Percentiles rank a stretch among this genome's conserved stretches.
Conservation (phyloP, 23 tunicate genomes). For the Trididemnum clinides region DNA sequence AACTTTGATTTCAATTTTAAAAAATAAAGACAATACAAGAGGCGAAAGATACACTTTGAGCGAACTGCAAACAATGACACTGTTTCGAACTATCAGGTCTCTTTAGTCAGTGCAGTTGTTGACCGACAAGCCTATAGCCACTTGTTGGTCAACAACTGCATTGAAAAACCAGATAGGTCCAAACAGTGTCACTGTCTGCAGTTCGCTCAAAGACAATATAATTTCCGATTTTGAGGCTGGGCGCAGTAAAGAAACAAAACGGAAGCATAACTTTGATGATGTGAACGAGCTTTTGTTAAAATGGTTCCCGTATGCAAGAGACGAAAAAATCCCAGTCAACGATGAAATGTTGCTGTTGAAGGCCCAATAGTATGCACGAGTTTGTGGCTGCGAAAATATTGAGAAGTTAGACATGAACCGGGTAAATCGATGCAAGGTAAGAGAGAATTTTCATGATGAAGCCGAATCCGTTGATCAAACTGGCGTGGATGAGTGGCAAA, state of each 20-base stretch:
- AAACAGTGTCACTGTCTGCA: no score
- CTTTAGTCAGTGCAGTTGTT: no score
- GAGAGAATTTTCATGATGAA: not conserved
- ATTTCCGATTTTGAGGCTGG: not conserved
- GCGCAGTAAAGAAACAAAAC: conserved; percentile 8
- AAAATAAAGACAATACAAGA: conserved; percentile 18
- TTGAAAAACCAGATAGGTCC: no score
- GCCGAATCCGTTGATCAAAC: conserved; percentile 3
- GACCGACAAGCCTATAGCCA: no score
- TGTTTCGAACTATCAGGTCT: no score
- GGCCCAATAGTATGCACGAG: conserved; percentile 15
- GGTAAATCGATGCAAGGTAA: conserved; percentile 4
- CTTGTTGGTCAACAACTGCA: no score
- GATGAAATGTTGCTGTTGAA: conserved; percentile 13
- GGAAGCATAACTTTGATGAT: conserved; percentile 13
- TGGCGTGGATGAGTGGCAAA: conserved; percentile 13
- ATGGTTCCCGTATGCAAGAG: conserved; percentile 38
- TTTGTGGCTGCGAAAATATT: not conserved
- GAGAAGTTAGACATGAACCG: conserved; percentile 14
- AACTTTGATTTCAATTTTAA: conserved; percentile 22
- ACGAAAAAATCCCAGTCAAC: conserved; percentile 24
- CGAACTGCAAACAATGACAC: no score
- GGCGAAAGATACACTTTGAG: no score
- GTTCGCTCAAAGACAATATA: no score
- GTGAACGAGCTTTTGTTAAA: conserved; percentile 30